These are phyloP conservation scores for Pseudorhombus dupliciocellatus DNA, from an alignment of 2,113 vertebrate genomes.

Conservation along the genomic window DNA sequence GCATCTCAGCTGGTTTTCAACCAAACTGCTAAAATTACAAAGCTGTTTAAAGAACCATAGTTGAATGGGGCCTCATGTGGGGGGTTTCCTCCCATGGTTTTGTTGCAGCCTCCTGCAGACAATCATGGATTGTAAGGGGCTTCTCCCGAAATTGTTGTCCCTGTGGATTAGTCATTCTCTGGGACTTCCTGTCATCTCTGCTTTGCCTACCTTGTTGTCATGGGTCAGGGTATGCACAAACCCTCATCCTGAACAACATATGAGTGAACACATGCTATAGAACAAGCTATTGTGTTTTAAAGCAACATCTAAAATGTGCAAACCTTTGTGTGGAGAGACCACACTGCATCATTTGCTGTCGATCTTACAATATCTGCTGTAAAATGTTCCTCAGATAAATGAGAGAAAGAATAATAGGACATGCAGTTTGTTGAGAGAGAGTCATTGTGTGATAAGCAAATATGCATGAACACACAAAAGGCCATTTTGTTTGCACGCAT, in stretches of 20 bases:
- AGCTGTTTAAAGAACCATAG: too few species aligned
- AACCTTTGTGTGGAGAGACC: not conserved
- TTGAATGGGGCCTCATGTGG: too few species aligned
- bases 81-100: too few species aligned
- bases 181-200: too few species aligned
- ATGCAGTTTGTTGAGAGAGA: slow-evolving; percentile 37
- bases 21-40: too few species aligned
- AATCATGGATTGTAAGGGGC: too few species aligned
- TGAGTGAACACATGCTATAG: not conserved
- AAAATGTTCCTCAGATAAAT: not conserved
- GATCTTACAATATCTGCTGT: not conserved
- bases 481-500: slow-evolving; percentile 41
- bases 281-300: not conserved
- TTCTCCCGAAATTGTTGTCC: too few species aligned
- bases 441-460: slow-evolving; percentile 36
- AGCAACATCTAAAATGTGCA: not conserved
- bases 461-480: slow-evolving; percentile 37
- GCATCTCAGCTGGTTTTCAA: too few species aligned
- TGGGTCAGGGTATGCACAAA: not conserved
- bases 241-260: not conserved
- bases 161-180: too few species aligned
- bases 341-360: slow-evolving; percentile 2
- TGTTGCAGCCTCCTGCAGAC: too few species aligned
- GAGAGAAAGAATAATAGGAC: slow-evolving; percentile 48
- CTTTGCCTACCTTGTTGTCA: too few species aligned